Conservation (phyloP, 2,888 invertebrate genomes). For the Eristalinus aeneus region DNA sequence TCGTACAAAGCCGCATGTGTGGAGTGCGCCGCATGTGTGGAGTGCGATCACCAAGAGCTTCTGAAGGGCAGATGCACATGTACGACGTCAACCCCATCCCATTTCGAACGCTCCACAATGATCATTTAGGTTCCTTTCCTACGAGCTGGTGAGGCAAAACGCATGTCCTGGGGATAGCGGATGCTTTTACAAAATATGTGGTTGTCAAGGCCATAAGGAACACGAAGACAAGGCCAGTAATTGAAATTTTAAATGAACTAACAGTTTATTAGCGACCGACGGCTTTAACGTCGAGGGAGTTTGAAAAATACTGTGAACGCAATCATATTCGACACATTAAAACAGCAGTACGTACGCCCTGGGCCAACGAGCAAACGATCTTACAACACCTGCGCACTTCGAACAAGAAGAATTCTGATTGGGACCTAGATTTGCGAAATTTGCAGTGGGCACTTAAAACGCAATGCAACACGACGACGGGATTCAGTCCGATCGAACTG, state of each 20-base stretch:
- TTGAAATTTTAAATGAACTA: slow-evolving; percentile 26
- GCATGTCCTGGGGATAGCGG: background rate
- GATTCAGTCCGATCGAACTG: background rate
- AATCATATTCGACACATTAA: slow-evolving; percentile 11
- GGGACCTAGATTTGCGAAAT: background rate
- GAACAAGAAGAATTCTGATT: background rate
- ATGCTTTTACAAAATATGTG: slow-evolving; percentile 16
- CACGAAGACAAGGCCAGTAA: slow-evolving; percentile 31
- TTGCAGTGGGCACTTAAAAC: background rate
- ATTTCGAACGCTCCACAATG: slow-evolving; percentile 53
- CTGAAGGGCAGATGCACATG: slow-evolving; percentile 37
- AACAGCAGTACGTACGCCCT: background rate
- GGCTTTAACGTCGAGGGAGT: slow-evolving; percentile 72
- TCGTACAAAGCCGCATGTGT: slow-evolving; percentile 54
- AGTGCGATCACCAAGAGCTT: slow-evolving; percentile 22
- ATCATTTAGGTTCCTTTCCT: background rate
- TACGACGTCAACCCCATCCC: slow-evolving; percentile 44
- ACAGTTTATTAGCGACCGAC: slow-evolving; percentile 72
- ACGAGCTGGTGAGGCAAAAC: slow-evolving; percentile 23
- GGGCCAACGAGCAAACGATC: background rate
- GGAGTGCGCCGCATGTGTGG: slow-evolving; percentile 54
- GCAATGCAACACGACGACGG: background rate
- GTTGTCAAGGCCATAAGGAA: slow-evolving; percentile 39
- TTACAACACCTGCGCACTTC: background rate
- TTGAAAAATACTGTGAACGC: slow-evolving; percentile 67